Base-by-base conservation (phyloP, 2,113 vertebrate species). In the Sorex araneus region DNA sequence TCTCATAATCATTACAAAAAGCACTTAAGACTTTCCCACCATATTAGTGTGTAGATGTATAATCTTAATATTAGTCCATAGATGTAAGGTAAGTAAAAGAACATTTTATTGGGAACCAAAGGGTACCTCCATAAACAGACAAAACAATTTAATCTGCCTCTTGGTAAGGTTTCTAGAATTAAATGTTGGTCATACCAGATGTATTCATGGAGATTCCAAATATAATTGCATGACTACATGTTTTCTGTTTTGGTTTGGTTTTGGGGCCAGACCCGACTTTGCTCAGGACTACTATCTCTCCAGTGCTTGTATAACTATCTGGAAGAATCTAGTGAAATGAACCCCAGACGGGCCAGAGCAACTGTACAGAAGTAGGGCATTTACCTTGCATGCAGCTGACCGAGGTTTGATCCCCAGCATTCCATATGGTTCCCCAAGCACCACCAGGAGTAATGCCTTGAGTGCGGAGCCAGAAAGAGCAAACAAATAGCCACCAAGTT, bases 401-500 rank as follows among this genome's bases (percentile, higher is more conserved):
- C 40, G 4, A 40, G 3, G 40, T 40, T 40, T 40, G 40, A 40
- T 40, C 40, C 40, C 40, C 40, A 40, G 40, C 40, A 40, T 40
- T 7, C 40, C 40, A 40, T 3, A 40, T 40, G 40, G 4, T 40
- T 40, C 40, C 40, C 40, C 40, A 40, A 4, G 40, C 40, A 40
- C 7, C 40, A 40, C 40, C 40, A 40, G 40, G 40, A 40, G 40
- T 40, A 40, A 40, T 40, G 40, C 40, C 40, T 40, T 40, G 40
- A 40, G 40, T 40, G 40, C 40, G 7, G 40, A 40, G 40, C 40
- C 40, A 40, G 40, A 7, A 40, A 94, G 78, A 89, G 27, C 74
- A 81, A 95, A 83, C 23, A 67, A 43, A 74, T 87, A 89, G 34
- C 21, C 50, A 36, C 64, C 34, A 92, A 50, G 47, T 91, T 92